Evolutionary conservation across 2,113 vertebrate genomes (phyloP).

Genomic region (Austrofundulus limnaeus): DNA sequence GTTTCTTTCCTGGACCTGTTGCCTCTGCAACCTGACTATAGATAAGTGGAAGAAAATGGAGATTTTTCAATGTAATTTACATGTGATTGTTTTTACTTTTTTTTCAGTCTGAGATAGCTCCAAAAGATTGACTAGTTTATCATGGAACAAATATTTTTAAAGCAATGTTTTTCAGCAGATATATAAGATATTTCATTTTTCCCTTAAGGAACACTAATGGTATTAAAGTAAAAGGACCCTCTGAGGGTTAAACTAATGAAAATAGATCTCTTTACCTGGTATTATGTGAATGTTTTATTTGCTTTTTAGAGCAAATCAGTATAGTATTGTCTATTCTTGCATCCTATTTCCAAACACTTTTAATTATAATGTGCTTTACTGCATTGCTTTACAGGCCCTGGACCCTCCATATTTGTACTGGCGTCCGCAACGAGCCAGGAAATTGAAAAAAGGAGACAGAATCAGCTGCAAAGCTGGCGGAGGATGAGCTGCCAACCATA

Average conservation of each 20-base stretch:
- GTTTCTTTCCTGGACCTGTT: too few species aligned
- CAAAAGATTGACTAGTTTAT: too few species aligned
- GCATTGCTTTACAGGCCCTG: conserved; percentile 26
- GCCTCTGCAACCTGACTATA: too few species aligned
- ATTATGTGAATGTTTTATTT: conserved; percentile 14
- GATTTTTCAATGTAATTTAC: too few species aligned
- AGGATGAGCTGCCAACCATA: conserved; percentile 67
- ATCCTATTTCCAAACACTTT: conserved; percentile 58
- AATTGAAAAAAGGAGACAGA: conserved; percentile 72
- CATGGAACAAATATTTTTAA: too few species aligned
- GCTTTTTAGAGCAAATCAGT: conserved; percentile 3
- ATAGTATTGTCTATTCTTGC: conserved; percentile 12
- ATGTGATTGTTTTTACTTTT: too few species aligned
- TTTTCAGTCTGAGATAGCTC: too few species aligned
- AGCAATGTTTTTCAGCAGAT: too few species aligned
- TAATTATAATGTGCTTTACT: conserved; percentile 62
- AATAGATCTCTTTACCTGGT: conserved; percentile 13
- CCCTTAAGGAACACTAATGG: too few species aligned
- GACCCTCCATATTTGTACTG: conserved; percentile 42
- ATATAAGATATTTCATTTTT: too few species aligned
- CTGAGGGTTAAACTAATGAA: conserved; percentile 10
- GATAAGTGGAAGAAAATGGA: too few species aligned
- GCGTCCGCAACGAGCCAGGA: conserved; percentile 73
- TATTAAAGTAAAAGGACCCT: too few species aligned
- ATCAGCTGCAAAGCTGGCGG: conserved; percentile 54